A percentile compares a stretch with the other conserved stretches of the same genome.
phyloP scores from a whole-genome alignment of 2,888 invertebrate genomes.

The Cephus sareptanus region DNA sequence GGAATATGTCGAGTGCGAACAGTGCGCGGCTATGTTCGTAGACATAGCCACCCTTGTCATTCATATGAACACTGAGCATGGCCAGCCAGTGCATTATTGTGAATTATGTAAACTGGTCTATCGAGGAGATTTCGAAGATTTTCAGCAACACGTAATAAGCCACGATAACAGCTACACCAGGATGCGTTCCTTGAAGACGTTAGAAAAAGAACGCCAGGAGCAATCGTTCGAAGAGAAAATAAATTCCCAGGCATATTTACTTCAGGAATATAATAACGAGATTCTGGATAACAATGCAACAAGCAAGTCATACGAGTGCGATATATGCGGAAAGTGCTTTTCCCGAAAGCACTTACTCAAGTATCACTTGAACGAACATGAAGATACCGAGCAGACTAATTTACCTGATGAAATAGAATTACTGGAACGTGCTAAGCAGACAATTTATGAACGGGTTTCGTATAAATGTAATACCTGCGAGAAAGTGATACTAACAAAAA shows the following conservation, averaged over 20 bases:
- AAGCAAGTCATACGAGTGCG: conserved; percentile 30
- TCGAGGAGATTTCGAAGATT: conserved; percentile 26
- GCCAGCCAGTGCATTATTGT: conserved; percentile 34
- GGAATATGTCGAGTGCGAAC: conserved; percentile 32
- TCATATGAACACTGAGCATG: conserved; percentile 36
- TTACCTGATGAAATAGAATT: conserved; percentile 41
- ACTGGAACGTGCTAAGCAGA: conserved; percentile 46
- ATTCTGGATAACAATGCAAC: not conserved
- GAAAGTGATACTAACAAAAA: conserved; percentile 54
- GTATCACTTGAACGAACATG: conserved; percentile 34
- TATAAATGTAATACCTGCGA: conserved; percentile 66
- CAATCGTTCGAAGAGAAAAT: not conserved
- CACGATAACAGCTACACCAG: conserved; percentile 16
- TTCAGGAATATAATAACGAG: not conserved
- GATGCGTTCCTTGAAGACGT: not conserved
- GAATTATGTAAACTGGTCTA: conserved; percentile 30
- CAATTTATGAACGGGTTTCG: conserved; percentile 45
- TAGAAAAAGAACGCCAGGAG: not conserved
- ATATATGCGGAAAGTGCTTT: conserved; percentile 39
- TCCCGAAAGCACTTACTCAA: conserved; percentile 35
- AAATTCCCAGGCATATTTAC: not conserved
- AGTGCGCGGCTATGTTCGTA: conserved; percentile 32
- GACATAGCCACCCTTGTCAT: conserved; percentile 27
- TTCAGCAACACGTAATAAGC: conserved; percentile 28
- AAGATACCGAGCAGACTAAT: conserved; percentile 24